phyloP scores from a whole-genome alignment of 2,113 vertebrate species.

The Pardalotus punctatus region DNA sequence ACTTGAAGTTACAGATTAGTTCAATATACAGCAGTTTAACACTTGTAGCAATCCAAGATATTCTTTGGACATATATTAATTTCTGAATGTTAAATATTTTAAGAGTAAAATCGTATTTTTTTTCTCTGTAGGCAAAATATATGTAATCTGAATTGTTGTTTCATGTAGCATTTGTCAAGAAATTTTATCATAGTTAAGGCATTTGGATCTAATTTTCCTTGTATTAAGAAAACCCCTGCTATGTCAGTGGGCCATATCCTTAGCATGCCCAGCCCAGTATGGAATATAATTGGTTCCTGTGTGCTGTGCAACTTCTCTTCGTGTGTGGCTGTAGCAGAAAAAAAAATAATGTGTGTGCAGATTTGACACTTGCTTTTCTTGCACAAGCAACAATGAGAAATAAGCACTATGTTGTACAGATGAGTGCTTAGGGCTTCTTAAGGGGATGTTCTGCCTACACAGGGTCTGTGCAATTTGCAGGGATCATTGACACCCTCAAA shows the following conservation, averaged over 20 bases:
- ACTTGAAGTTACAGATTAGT: slow-evolving; percentile 2
- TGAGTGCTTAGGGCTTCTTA: slow-evolving; percentile 11
- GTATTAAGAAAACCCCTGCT: slow-evolving; percentile 21
- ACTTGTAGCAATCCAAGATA: slow-evolving; percentile 28
- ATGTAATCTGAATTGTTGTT: slow-evolving; percentile 44
- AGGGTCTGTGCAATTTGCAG: slow-evolving; percentile 27
- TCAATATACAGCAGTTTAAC: slow-evolving; percentile 20
- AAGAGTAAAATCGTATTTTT: slow-evolving; percentile 19
- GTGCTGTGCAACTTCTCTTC: slow-evolving; percentile 2
- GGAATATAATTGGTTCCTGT: neutral
- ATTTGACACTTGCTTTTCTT: slow-evolving; percentile 45
- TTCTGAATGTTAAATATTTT: slow-evolving; percentile 46
- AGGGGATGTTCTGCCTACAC: slow-evolving; percentile 28
- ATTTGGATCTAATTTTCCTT: slow-evolving; percentile 41
- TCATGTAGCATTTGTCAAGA: slow-evolving; percentile 33
- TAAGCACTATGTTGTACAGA: neutral
- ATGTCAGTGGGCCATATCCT: slow-evolving; percentile 19
- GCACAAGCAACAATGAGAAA: slow-evolving; percentile 42
- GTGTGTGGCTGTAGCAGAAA: slow-evolving; percentile 5
- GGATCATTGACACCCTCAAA: neutral
- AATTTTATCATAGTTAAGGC: slow-evolving; percentile 7
- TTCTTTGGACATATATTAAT: slow-evolving; percentile 19
- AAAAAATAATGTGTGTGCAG: neutral
- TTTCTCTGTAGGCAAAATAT: slow-evolving; percentile 42
- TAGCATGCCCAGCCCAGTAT: slow-evolving; percentile 1